These are phyloP conservation scores for Saguinus imperator DNA, from an alignment of 2,113 vertebrate genomes.

Conservation along the genomic window DNA sequence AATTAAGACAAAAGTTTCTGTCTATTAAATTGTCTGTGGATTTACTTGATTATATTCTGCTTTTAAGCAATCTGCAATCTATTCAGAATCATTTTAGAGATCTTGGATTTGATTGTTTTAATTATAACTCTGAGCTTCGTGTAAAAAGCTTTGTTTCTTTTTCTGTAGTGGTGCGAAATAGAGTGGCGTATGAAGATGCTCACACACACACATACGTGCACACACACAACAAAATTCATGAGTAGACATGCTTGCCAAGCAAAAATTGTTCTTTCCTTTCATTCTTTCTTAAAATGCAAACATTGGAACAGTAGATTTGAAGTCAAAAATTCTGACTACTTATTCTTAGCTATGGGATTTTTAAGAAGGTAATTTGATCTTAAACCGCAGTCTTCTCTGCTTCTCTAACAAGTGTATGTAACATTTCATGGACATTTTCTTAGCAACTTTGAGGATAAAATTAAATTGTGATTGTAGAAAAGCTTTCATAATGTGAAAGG, in stretches of 20 bases:
- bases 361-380: slow-evolving; percentile 9
- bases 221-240: not conserved
- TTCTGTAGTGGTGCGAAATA: not conserved
- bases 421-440: not conserved
- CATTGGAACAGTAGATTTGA: not conserved
- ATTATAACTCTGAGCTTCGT: slow-evolving; percentile 54
- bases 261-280: not conserved
- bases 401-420: not conserved
- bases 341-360: not conserved
- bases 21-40: slow-evolving; percentile 49
- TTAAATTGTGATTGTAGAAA: not conserved
- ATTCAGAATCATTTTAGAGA: slow-evolving; percentile 66
- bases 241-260: not conserved
- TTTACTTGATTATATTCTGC: slow-evolving; percentile 68
- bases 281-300: not conserved
- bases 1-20: slow-evolving; percentile 60
- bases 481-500: not conserved
- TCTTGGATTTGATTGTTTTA: slow-evolving; percentile 68
- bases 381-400: not conserved
- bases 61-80: slow-evolving; percentile 69
- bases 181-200: not conserved
- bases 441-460: not conserved
- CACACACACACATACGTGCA: not conserved
- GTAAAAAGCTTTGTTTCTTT: slow-evolving; percentile 50
- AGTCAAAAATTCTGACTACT: not conserved